Evolutionary conservation across 1,140 invertebrate genomes (phyloP).

Genomic region (Drosophila ercepeae): DNA sequence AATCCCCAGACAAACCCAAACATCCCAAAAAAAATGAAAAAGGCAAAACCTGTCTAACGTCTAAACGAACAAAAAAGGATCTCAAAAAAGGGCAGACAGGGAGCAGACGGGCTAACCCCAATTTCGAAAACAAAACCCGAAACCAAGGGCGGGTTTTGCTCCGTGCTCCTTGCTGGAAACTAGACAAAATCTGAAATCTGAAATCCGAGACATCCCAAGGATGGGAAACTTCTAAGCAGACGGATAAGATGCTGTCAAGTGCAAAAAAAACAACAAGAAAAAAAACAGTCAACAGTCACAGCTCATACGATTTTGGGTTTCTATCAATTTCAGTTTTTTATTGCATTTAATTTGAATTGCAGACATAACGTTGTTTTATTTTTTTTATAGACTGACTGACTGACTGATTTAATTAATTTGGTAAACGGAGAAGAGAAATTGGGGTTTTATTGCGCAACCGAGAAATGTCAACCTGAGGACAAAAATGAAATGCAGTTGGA

Average conservation of each 20-base stretch:
- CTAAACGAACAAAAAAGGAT: constrained; percentile 42
- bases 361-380: constrained; percentile 47
- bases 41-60: constrained; percentile 69
- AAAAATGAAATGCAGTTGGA: constrained; percentile 34
- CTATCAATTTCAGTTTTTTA: constrained; percentile 67
- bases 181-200: constrained; percentile 45
- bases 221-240: constrained; percentile 6
- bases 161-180: constrained; percentile 4
- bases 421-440: constrained; percentile 27
- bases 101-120: constrained; percentile 44
- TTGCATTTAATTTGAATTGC: constrained; percentile 69
- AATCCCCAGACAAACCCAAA: constrained; percentile 43
- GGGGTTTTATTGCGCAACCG: constrained; percentile 51
- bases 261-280: constrained; percentile 11
- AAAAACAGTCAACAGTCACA: constrained; percentile 1
- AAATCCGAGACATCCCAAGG: constrained; percentile 41
- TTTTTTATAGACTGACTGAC: constrained; percentile 50
- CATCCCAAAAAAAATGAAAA: constrained; percentile 39
- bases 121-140: constrained; percentile 3
- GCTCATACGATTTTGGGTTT: constrained; percentile 8
- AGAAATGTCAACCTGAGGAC: constrained; percentile 14
- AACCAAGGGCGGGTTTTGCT: constrained; percentile 42
- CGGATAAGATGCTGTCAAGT: constrained; percentile 47
- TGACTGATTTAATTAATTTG: constrained; percentile 66
- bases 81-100: constrained; percentile 54